Conservation (phyloP, 2,797 vertebrate genomes). For the Rhabdomys pumilio region DNA sequence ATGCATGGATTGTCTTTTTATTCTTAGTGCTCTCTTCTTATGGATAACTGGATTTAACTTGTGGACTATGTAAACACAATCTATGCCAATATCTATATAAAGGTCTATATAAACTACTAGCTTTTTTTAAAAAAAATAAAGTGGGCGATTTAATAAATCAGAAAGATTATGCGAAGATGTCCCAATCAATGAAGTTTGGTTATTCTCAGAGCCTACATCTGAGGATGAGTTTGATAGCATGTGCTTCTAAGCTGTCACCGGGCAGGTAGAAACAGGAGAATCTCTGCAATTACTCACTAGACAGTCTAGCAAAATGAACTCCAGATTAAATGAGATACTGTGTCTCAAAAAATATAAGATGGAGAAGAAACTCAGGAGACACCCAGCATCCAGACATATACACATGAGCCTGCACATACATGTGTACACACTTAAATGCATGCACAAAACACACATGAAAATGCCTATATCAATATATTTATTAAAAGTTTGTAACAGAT, state of each 20-base stretch:
- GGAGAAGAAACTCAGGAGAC: not conserved
- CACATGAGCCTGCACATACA: not conserved
- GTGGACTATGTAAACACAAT: too few relatives aligned
- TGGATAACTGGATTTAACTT: too few relatives aligned
- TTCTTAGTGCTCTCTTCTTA: too few relatives aligned
- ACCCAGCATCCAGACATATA: not conserved
- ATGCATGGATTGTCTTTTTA: too few relatives aligned
- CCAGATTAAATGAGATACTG: not conserved
- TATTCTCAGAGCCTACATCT: not conserved
- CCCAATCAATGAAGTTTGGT: too few relatives aligned
- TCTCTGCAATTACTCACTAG: not conserved
- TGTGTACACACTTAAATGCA: not conserved
- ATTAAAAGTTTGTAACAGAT: not conserved
- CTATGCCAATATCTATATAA: too few relatives aligned
- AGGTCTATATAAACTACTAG: too few relatives aligned
- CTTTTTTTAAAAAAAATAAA: not conserved
- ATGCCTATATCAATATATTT: not conserved
- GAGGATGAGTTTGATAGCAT: not conserved
- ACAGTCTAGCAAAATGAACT: not conserved
- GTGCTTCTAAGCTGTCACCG: not conserved
- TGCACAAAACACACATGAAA: not conserved
- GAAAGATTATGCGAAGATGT: not conserved
- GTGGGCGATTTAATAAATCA: not conserved
- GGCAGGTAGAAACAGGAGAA: not conserved
- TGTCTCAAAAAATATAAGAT: not conserved